Evolutionary conservation across 2,113 vertebrate genomes (phyloP).

Genomic region (Cettia cetti): DNA sequence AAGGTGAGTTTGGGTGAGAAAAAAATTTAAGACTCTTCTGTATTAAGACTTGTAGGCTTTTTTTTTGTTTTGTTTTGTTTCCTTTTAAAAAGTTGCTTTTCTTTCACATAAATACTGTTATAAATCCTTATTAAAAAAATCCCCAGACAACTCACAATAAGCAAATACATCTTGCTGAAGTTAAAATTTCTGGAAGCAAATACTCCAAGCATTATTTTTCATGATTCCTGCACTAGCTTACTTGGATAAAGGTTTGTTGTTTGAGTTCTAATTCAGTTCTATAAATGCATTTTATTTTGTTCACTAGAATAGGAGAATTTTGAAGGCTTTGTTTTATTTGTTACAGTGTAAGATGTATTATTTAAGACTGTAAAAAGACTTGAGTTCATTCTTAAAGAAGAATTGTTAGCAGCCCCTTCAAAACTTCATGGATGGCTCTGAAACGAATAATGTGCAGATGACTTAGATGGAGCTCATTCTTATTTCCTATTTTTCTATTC

Average conservation of each 20-base stretch:
- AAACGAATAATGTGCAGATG: neutral
- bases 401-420: neutral
- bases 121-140: neutral
- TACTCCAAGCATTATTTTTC: neutral
- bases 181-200: neutral
- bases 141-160: neutral
- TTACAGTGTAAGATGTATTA: neutral
- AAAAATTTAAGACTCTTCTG: neutral
- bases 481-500: neutral
- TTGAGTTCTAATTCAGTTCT: neutral
- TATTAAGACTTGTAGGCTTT: neutral
- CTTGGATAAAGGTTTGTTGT: neutral
- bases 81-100: neutral
- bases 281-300: neutral
- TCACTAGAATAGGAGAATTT: neutral
- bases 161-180: neutral
- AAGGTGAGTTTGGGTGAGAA: slow-evolving; percentile 69
- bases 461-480: neutral
- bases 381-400: neutral
- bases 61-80: neutral
- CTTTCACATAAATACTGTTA: neutral
- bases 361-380: neutral
- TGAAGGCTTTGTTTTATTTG: neutral
- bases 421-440: neutral
- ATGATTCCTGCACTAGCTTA: neutral